A percentile compares a stretch with the other conserved stretches of the same genome.
Conservation (phyloP, 2,113 vertebrate genomes). For the Nyctereutes procyonoides region DNA sequence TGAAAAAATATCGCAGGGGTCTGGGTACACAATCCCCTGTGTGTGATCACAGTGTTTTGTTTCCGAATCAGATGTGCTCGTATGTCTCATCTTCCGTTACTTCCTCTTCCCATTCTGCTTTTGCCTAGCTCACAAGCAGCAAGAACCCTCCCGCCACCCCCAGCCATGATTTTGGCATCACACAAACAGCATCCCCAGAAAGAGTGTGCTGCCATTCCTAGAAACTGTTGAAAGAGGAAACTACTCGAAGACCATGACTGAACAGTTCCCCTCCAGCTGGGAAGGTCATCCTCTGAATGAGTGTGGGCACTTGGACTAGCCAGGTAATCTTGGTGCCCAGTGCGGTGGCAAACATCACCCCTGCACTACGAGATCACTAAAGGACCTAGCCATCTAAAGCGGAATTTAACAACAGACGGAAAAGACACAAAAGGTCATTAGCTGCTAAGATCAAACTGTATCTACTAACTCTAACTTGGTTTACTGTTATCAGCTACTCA, state of each 20-base stretch:
- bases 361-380: neutral
- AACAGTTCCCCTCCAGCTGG: neutral
- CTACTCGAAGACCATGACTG: accelerated
- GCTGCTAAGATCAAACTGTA: neutral
- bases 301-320: neutral
- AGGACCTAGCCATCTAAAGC: neutral
- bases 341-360: neutral
- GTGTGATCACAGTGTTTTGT: neutral
- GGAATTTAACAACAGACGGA: neutral
- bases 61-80: neutral
- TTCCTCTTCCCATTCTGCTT: neutral
- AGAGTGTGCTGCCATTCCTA: neutral
- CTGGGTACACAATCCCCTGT: accelerated
- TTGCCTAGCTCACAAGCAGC: accelerated
- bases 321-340: neutral
- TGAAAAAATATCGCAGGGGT: neutral
- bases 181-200: accelerated
- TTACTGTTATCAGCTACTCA: neutral
- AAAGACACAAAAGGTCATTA: neutral
- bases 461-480: no score
- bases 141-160: accelerated
- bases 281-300: neutral
- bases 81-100: neutral
- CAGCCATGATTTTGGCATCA: neutral
- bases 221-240: neutral